These are phyloP conservation scores for Melanostigma gelatinosum DNA, from an alignment of 2,113 vertebrate genomes.

Conservation along the genomic window DNA sequence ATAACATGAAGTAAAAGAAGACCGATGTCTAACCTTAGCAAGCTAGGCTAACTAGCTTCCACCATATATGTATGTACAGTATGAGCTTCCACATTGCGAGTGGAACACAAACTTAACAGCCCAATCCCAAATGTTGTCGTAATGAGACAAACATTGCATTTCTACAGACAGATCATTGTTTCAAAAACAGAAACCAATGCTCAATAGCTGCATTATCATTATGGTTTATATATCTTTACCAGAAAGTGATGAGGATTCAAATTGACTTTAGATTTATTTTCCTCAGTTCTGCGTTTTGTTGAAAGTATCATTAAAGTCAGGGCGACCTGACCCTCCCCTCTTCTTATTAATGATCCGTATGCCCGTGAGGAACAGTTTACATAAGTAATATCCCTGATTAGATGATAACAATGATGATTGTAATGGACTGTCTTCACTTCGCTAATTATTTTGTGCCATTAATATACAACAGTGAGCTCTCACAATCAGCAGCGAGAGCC, in stretches of 20 bases:
- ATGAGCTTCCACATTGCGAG: background rate
- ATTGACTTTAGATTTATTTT: conserved; percentile 9
- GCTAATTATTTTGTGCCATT: conserved; percentile 72
- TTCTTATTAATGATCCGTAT: conserved; percentile 41
- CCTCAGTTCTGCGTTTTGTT: background rate
- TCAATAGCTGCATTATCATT: background rate
- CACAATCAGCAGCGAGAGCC: conserved; percentile 58
- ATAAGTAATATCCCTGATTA: conserved; percentile 59
- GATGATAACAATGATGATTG: conserved; percentile 60
- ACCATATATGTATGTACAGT: background rate
- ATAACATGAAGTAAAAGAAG: too few relatives aligned
- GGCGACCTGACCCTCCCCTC: conserved; percentile 8
- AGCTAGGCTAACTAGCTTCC: background rate
- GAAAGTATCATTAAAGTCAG: conserved; percentile 28
- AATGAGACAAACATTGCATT: background rate
- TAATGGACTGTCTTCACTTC: conserved; percentile 68
- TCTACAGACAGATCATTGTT: background rate
- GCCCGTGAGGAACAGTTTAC: conserved; percentile 59
- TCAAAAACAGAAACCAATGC: background rate
- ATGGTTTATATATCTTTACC: background rate
- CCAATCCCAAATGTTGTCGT: background rate
- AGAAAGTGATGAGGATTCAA: background rate
- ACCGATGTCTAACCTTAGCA: background rate
- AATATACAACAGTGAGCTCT: conserved; percentile 55
- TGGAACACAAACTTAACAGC: background rate